Evolutionary conservation across 2,888 invertebrate genomes (phyloP).

Genomic region (Listrodromus nycthemerus): DNA sequence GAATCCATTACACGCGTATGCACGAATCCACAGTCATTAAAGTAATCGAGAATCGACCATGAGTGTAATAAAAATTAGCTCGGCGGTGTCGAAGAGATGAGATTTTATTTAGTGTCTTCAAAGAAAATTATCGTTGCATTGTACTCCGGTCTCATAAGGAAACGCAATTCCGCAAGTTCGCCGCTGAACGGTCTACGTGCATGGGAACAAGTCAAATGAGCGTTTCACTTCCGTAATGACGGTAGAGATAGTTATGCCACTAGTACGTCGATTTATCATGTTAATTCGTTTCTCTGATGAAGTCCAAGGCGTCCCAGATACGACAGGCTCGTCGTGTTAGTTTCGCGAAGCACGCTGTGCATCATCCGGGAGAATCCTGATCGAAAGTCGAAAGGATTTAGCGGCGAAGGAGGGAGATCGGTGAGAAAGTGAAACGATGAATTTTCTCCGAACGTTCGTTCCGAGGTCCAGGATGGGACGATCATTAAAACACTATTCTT

Average conservation of each 20-base stretch:
- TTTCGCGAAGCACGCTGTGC: neutral
- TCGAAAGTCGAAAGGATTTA: slow-evolving; percentile 47
- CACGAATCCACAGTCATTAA: neutral
- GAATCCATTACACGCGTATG: neutral
- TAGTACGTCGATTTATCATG: slow-evolving; percentile 27
- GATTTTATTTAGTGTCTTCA: neutral
- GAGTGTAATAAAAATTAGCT: too few relatives aligned
- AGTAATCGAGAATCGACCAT: neutral
- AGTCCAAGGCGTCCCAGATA: neutral
- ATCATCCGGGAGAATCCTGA: slow-evolving; percentile 9
- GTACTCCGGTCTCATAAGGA: slow-evolving; percentile 33
- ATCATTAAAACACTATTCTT: neutral
- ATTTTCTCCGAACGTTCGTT: slow-evolving; percentile 6
- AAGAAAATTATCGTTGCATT: too few relatives aligned
- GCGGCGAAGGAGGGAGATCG: slow-evolving; percentile 35
- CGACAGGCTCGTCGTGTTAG: neutral
- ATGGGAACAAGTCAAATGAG: slow-evolving; percentile 34
- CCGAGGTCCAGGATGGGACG: neutral
- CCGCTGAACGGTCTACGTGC: neutral
- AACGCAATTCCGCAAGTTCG: slow-evolving; percentile 44
- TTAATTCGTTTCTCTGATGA: slow-evolving; percentile 39
- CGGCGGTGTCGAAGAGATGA: neutral
- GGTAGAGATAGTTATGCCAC: slow-evolving; percentile 29
- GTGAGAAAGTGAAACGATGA: slow-evolving; percentile 62
- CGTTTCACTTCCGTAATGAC: slow-evolving; percentile 63